Base-by-base conservation (phyloP, 2,888 invertebrate species). In the Bruchidius siliquastri region DNA sequence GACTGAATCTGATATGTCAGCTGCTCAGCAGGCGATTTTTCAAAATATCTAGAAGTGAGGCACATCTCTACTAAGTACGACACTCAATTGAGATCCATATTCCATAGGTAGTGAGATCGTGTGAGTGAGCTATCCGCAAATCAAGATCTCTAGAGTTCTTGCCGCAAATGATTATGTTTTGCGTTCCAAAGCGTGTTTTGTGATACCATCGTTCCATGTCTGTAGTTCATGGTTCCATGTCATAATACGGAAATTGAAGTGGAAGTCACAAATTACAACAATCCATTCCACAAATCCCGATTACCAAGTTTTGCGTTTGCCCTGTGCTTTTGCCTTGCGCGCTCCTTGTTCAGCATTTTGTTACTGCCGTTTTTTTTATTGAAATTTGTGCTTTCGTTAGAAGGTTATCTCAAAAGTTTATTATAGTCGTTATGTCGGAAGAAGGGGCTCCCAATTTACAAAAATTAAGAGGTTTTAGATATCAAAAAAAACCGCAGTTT, bases 381-480 rank as follows among this genome's bases (percentile, higher is more conserved):
- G 70, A 74, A 71, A 68, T 69, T 66, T 21, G 21, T 69, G 67
- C 2, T 67, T 68, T 21, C 21, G 69, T 73, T 71, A 68, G 72
- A 21, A 69, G 68, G n/a, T 49, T 22, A n/a, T 49, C 69, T 67
- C 67, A 67, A 13, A 68, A 67, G 21, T 20, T 20, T 67, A 67
- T 67, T 71, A 72, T 21, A 70, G 21, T 74, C 13, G 70, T 66
- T 67, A 87, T 86, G 84, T 82, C 86, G 75, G 86, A 87, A 75
- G 85, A 86, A 76, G 89, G 88, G 81, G 90, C 89, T 82, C 90
- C 90, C 71, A 90, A 88, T 84, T 87, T 90, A 80, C 86, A 91
- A 83, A 90, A 91, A 86, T 87, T 93, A 79, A 88, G 92, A 81
- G 91, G 90, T 83, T 93, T 92, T 84, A 89, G 92, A 82, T 91